Evolutionary conservation across 2,113 vertebrate genomes (phyloP), one percentile per base, ranked within the genome.

Genomic region (Hydrochoerus hydrochaeris): DNA sequence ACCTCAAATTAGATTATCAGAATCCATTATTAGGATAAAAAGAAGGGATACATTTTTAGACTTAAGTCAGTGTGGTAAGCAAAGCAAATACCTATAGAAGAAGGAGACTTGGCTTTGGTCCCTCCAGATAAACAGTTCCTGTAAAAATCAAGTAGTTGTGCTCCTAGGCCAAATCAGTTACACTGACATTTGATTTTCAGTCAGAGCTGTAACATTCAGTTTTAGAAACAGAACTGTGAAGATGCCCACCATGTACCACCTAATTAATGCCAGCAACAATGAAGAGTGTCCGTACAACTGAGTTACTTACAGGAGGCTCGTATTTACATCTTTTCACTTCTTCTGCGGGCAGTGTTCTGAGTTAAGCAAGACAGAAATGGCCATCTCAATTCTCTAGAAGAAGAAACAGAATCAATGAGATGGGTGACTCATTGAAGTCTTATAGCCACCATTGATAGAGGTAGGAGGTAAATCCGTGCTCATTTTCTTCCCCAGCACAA

Each of bases 21-120:
- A 91, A 86, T n/a, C 32, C n/a, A 83, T 77, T 38, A 60, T 80
- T 87, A 85, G 58, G 86, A 52, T 69, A 41, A 41, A 88, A 90
- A 82, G n/a, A 38, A 78, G 28, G n/a, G n/a, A 44, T 35, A 22
- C 24, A 38, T 58, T 85, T 97, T 49, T 52, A 84, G 88, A 80
- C 7, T 22, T 60, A 58, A 78, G 90, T 35, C 83, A 71, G 7
- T 65, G 49, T 35, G 32, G 20, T 63, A 78, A 85, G 52, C 19
- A 84, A 91, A 71, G 49, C 22, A 81, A 35, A 60, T 77, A 10
- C 77, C 30, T 91, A 24, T 24, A 85, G 28, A 54, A 92, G 86
- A 82, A 26, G 54, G 17, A 83, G 77, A 65, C 85, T 94, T 22
- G 49, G 7, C n/a, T n/a, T 82, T 96, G 80, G 80, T 78, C 28